Evolutionary conservation across 2,888 invertebrate genomes (phyloP).

Genomic region (Eupeodes luniger): DNA sequence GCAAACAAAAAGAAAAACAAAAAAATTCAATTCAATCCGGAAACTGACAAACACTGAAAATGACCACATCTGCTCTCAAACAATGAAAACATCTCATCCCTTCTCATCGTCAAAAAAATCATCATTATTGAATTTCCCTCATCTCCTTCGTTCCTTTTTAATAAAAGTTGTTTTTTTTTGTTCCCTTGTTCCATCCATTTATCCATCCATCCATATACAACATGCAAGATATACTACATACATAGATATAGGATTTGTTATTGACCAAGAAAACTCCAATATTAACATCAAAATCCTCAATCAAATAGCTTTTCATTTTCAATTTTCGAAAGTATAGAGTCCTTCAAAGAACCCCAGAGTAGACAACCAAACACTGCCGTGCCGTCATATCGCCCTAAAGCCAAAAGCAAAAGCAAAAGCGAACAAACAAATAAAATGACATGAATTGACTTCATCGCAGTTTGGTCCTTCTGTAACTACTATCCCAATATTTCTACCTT

Average conservation of each 20-base stretch:
- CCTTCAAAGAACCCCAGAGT: slow-evolving; percentile 27
- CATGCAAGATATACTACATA: neutral
- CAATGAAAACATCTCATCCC: slow-evolving; percentile 3
- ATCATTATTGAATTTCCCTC: slow-evolving; percentile 25
- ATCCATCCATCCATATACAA: neutral
- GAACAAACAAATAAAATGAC: slow-evolving; percentile 65
- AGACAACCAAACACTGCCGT: slow-evolving; percentile 32
- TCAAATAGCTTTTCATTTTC: slow-evolving; percentile 64
- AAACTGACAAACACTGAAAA: slow-evolving; percentile 27
- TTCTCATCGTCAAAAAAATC: neutral
- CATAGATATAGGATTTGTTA: slow-evolving; percentile 52
- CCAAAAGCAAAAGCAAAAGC: neutral
- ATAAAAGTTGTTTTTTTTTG: slow-evolving; percentile 10
- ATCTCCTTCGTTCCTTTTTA: slow-evolving; percentile 27
- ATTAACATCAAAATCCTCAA: slow-evolving; percentile 62
- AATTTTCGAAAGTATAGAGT: slow-evolving; percentile 48
- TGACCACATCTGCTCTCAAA: slow-evolving; percentile 55
- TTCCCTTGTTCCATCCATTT: neutral
- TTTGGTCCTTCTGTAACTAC: slow-evolving; percentile 16
- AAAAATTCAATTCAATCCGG: slow-evolving; percentile 44
- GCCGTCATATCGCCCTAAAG: slow-evolving; percentile 21
- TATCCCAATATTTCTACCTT: slow-evolving; percentile 20
- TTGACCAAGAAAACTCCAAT: slow-evolving; percentile 66
- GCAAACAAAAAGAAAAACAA: neutral
- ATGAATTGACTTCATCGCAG: slow-evolving; percentile 35